Evolutionary conservation across 2,888 invertebrate genomes (phyloP), one percentile per base, ranked within the genome.

Genomic region (Nemurella pictetii): DNA sequence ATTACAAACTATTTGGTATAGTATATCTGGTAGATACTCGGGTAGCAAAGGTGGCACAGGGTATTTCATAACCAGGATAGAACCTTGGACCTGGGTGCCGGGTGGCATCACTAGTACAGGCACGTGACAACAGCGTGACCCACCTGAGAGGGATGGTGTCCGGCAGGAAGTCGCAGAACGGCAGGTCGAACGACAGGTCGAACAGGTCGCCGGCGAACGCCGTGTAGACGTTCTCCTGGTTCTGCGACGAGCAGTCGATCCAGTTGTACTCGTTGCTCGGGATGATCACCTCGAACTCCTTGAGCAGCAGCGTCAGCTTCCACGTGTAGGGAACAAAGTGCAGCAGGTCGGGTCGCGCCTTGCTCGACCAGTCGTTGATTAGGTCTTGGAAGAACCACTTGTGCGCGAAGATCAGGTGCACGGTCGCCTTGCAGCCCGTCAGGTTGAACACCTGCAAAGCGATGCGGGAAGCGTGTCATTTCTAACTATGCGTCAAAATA

Each of bases 291-390:
- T 99, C 98, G 90, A 99, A 98, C 90, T 99, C 98, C 90, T 99
- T 98, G 28, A 98, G 91, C 9, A 97, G 92, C 86, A 99, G 92
- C 86, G 95, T 96, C 88, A 99, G 96, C 89, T 96, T 95, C 96
- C 98, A 99, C 0, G 98, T 98, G 90, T 98, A 99, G 0, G 99
- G 99, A 84, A 99, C 96, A 91, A 99, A 99, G 89, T 96, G 95
- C 85, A 97, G 92, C 84, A 99, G 94, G 90, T 99, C 99, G 0
- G 99, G 97, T 20, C 96, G 94, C 7, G 96, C 94, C 93, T 99
- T 99, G 85, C 95, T 96, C 0, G 97, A 94, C 99, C 99, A 99
- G 89, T 99, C 99, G 89, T 98, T 97, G 29, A 98, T 95, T 89
- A 99, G 92, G 92, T 98, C 99, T 91, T 96, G 96, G 90, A 99